Conservation (phyloP, 2,888 invertebrate genomes). For the Myopa testacea region DNA sequence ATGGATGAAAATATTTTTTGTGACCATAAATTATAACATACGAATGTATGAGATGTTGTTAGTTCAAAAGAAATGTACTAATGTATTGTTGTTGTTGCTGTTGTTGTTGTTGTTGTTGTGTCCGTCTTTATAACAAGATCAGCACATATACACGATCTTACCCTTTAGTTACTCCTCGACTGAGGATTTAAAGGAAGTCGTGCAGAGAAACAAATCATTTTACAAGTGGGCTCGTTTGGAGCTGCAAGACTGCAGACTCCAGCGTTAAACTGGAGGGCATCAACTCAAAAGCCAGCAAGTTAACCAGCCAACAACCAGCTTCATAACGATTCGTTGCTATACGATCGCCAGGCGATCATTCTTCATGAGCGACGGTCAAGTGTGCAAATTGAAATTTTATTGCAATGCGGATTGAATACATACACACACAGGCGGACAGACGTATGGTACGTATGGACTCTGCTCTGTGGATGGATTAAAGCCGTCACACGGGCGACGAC, state of each 20-base stretch:
- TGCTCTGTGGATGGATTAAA: not conserved
- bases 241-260: not conserved
- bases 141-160: conserved; percentile 21
- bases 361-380: conserved; percentile 47
- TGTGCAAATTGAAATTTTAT: conserved; percentile 59
- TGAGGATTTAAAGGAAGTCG: not conserved
- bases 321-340: not conserved
- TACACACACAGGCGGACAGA: not conserved
- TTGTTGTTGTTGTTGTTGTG: conserved; percentile 14
- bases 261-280: not conserved
- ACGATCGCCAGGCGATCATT: conserved; percentile 18
- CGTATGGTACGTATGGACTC: not conserved
- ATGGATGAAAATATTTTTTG: conserved; percentile 43
- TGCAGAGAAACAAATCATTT: conserved; percentile 37
- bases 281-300: conserved; percentile 13
- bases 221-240: conserved; percentile 41
- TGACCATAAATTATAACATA: conserved; percentile 52
- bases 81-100: conserved; percentile 5
- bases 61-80: not conserved
- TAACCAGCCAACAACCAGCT: not conserved
- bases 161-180: not conserved
- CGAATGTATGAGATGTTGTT: conserved; percentile 42
- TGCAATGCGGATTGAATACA: conserved; percentile 40
- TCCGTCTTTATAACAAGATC: conserved; percentile 47
- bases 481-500: not conserved